A percentile compares a stretch with the other conserved stretches of the same genome.
Conservation (phyloP, 2,888 invertebrate species). For the Cremastobaeus sp. region DNA sequence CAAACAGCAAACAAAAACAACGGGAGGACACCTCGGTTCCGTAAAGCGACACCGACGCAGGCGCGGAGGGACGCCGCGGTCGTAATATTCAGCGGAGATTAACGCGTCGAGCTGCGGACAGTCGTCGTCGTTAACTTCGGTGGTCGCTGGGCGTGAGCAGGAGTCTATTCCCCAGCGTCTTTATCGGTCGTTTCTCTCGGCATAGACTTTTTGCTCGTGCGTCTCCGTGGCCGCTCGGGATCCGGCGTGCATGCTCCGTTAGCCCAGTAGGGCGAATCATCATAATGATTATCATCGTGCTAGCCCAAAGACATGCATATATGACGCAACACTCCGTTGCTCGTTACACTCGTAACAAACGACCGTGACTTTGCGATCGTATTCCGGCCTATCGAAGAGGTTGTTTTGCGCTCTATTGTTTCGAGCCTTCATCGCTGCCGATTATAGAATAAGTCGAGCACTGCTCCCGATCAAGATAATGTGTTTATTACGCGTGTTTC, state of each 20-base stretch:
- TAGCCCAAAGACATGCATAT: conserved; percentile 57
- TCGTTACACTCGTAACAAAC: conserved; percentile 57
- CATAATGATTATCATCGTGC: conserved; percentile 53
- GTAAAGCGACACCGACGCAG: no score
- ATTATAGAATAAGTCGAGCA: conserved; percentile 23
- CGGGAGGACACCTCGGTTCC: no score
- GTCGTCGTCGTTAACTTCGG: conserved; percentile 65
- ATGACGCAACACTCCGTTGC: conserved; percentile 52
- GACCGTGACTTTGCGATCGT: conserved; percentile 58
- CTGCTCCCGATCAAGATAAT: conserved; percentile 36
- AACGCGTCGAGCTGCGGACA: conserved; percentile 11
- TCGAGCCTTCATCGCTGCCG: conserved; percentile 21
- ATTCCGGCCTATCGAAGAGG: conserved; percentile 45
- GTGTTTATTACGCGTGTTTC: conserved; percentile 33
- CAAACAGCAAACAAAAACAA: no score
- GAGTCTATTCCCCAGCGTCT: conserved; percentile 16
- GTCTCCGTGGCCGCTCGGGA: conserved; percentile 24
- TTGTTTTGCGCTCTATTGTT: conserved; percentile 46
- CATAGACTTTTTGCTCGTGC: conserved; percentile 15
- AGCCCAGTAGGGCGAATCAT: conserved; percentile 51
- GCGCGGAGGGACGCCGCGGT: no score
- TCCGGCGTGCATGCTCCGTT: conserved; percentile 35
- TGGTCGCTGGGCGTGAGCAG: conserved; percentile 72
- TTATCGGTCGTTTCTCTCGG: conserved; percentile 29
- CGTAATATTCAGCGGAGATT: conserved; percentile 1